Evolutionary conservation across 2,113 vertebrate species (phyloP), one percentile per base, ranked within the genome.

Genomic region (Channa maculata): DNA sequence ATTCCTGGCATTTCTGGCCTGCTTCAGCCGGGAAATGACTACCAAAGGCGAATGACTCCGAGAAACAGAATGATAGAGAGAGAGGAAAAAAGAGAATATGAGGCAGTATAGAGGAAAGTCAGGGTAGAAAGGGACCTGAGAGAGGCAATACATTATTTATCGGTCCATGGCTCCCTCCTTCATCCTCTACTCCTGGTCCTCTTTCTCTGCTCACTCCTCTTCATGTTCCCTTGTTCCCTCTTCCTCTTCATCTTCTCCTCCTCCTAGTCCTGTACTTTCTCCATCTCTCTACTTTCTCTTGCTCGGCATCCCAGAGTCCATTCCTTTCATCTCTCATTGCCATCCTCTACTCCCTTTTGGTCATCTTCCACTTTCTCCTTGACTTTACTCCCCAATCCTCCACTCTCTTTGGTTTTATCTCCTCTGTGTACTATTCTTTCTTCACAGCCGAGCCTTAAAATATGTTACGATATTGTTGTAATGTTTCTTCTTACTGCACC

Each of bases 131-230:
- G 62, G 60, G 80, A 85, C 80, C 69, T 24, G 74, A 78, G 57
- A 82, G 73, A 58, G 63, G 9, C 41, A 39, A 84, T 91, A 77
- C 70, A 93, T 92, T 87, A 93, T 91, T 84, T 84, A 90, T 86
- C 51, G 71, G 83, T 83, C 77, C 41, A 49, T 50, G n/a, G 38
- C 48, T 39, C 64, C 55, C 45, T 64, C 65, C 60, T 69, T 68
- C 75, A 92, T 93, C 94, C 63, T 83, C 94, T 93, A 92, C 93
- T 94, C 66, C 66, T 78, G 65, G 63, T 77, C 64, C 49, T 76
- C 65, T 53, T 69, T 55, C 54, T 77, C 65, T 67, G 41, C 61
- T 71, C 71, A 46, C 69, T 72, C 83, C 65, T 24, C 24, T 24
- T 74, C 59, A 48, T 80, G 39, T 62, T 93, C 94, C 61, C 84